Base-by-base conservation (phyloP, 2,113 vertebrate species). In the Chaenocephalus aceratus region DNA sequence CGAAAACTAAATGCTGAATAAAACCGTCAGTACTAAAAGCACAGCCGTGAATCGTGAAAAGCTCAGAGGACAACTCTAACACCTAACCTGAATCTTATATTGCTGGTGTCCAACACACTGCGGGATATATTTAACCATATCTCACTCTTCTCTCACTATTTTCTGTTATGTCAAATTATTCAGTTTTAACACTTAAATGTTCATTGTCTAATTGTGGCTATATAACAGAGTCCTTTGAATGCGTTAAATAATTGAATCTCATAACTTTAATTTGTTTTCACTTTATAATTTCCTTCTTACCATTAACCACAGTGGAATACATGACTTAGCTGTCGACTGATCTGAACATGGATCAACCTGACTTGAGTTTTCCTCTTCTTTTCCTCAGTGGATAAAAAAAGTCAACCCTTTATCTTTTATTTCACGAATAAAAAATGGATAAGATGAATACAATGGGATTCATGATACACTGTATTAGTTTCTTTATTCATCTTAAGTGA, bases 1-100 rank as follows among this genome's bases (percentile, higher is more conserved):
- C 56, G 53, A 65, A 75, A 64, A 75, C 14, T 51, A 23, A 67
- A 76, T 23, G 15, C 54, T 51, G 45, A 16, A 52, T 30, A 12
- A 62, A 41, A 41, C 36, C 5, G 36, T 41, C 36, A 41, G 36
- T 41, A 41, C 36, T 41, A 41, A 41, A 30, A 30, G 26, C 49
- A 16, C 3, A 5, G 10, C 2, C 5, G 9, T 53, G 53, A 51
- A 13, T 23, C 6, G 2, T 15, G 36, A 57, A 26, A 4, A 16
- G n/a, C 52, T 21, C 18, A 56, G 66, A 53, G 26, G 18, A 36
- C 14, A 21, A 53, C 9, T 6, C 2, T 63, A 13, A 15, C 13
- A 30, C 21, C 64, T 63, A n/a, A 44, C 52, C 48, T 61, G 30
- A 6, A 68, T 70, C 6, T 45, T 57, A 3, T 23, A 41, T 34